Conservation (phyloP, 2,888 invertebrate species). For the Xestia ashworthii region DNA sequence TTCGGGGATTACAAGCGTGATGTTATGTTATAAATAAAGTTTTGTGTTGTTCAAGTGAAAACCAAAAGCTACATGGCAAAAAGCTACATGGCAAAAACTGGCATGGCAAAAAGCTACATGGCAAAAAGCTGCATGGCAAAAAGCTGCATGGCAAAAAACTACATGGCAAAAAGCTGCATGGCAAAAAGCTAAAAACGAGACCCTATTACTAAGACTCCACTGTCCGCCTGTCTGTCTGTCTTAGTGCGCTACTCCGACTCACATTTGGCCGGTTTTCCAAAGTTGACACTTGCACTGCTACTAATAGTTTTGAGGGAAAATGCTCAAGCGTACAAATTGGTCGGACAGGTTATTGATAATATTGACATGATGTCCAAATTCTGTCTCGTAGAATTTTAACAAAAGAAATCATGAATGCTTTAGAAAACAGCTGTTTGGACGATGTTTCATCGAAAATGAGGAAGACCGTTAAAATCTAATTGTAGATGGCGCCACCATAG, state of each 20-base stretch:
- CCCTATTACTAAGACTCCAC: too few relatives aligned
- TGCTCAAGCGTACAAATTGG: not conserved
- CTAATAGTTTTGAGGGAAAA: not conserved
- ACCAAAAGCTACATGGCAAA: not conserved
- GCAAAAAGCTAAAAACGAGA: not conserved
- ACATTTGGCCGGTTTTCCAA: not conserved
- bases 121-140: too few relatives aligned
- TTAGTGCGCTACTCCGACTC: too few relatives aligned
- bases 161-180: not conserved
- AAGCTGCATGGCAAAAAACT: too few relatives aligned
- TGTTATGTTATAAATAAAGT: constrained; percentile 1
- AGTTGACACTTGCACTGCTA: constrained; percentile 11
- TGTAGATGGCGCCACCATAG: too few relatives aligned
- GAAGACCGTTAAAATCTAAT: too few relatives aligned
- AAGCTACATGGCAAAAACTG: not conserved
- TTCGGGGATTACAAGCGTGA: not conserved
- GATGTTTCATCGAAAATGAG: not conserved
- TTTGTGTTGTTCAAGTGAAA: not conserved
- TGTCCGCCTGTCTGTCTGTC: too few relatives aligned
- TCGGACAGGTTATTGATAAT: not conserved
- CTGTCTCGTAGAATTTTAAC: not conserved
- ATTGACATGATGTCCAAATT: constrained; percentile 11
- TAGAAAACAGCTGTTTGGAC: not conserved
- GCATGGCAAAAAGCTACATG: too few relatives aligned
- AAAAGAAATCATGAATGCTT: not conserved